Base-by-base conservation (phyloP, 2,888 invertebrate genomes). In the Gortyna flavago region DNA sequence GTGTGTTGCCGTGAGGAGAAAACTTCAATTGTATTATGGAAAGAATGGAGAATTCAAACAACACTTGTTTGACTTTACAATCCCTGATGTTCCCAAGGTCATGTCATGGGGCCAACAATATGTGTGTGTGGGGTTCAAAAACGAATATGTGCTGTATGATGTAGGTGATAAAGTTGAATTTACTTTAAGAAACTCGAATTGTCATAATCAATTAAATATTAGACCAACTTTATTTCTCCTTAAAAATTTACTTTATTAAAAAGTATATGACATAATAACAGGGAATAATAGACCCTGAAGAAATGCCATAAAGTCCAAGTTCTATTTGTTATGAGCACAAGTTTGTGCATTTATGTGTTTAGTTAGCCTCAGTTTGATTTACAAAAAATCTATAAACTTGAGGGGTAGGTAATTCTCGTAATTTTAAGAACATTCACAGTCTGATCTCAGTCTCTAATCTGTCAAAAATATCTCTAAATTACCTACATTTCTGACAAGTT, bases 21-120 rank as follows among this genome's bases (percentile, higher is more conserved):
- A 98, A 93, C 95, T 99, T 16, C 98, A 99, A 92, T 95, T 99
- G 29, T 99, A 98, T 94, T 98, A 98, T 92, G 99, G 99, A 97
- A 99, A 99, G 93, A 98, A 98, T 90, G 97, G 98, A 90, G 97
- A 98, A 87, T 99, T 99, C 90, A 97, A 98, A 83, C 97, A 98
- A 83, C 97, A 98, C 84, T 95, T 97, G 65, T 97, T 97, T 86
- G 98, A 98, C 90, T 98, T 99, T 84, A 97, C 97, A 75, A 95
- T 99, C 65, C 97, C 97, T 59, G 99, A 99, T 94, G 97, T 98
- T 32, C 99, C 99, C 0, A 98, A 97, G 90, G 97, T 98, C 0
- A 97, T 99, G 91, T 97, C 98, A 3, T 99, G 98, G 99, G 98
- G 98, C 76, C 97, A 98, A 85, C 98, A 99, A 92, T 97, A 98